phyloP scores from a whole-genome alignment of 2,888 invertebrate species.

The Endotricha flammealis region DNA sequence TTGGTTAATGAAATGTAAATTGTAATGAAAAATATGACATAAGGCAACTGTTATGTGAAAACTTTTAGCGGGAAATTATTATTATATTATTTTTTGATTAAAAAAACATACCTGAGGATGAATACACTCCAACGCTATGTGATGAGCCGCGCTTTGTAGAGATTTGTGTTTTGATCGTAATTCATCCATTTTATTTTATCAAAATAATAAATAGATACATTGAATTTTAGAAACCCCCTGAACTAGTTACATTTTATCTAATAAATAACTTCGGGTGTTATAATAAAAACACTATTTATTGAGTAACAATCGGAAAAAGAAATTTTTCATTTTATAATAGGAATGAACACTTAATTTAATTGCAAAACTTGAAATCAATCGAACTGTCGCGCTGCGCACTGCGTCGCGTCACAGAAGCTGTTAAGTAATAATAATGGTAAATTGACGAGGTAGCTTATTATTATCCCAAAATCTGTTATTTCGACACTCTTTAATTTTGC shows the following conservation, averaged over 20 bases:
- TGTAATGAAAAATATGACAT: too few relatives aligned
- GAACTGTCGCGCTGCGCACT: constrained; percentile 4
- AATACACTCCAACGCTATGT: constrained; percentile 64
- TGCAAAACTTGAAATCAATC: constrained; percentile 14
- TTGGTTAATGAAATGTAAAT: too few relatives aligned
- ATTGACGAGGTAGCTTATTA: constrained; percentile 6
- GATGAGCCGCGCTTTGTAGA: constrained; percentile 61
- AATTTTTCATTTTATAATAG: constrained; percentile 19
- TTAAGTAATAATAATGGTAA: neutral
- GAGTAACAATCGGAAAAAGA: neutral
- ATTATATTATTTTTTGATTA: too few relatives aligned
- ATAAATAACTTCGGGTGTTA: constrained; percentile 1
- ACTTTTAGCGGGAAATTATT: too few relatives aligned
- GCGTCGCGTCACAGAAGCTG: neutral
- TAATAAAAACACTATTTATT: neutral
- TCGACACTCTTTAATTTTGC: constrained; percentile 13
- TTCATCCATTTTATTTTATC: constrained; percentile 58
- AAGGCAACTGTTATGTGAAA: too few relatives aligned
- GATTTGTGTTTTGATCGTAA: constrained; percentile 57
- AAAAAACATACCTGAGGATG: constrained; percentile 59
- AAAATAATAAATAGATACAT: constrained; percentile 11
- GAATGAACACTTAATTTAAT: constrained; percentile 16
- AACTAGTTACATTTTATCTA: constrained; percentile 18
- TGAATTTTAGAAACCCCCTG: too few relatives aligned
- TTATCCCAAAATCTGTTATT: too few relatives aligned